Evolutionary conservation across 64 coral and sea anemone genomes (phyloP), one percentile per base, ranked within the genome.

Genomic region (Stichodactyla mertensii): DNA sequence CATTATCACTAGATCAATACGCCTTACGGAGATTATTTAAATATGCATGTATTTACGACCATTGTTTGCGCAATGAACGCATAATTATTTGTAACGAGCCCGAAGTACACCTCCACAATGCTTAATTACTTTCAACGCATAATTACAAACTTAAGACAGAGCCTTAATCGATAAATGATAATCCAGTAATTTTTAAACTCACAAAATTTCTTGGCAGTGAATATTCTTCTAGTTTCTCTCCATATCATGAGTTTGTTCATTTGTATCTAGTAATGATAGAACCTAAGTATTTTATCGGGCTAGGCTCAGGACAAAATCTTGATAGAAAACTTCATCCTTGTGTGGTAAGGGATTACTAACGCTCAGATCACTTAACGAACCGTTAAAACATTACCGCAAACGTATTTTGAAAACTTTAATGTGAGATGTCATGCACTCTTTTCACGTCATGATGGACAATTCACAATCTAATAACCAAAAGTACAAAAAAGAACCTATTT

Each of bases 41-140:
- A 81, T 81, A 81, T 81, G 78, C 55, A 81, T 81, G 78, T 16
- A 81, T 81, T 81, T 15, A 55, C 78, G 51, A 16, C 12, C 78
- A 81, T 81, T 81, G 78, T 81, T 80, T 54, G 53, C 1, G 10
- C 6, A 52, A 80, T 81, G 51, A 53, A 81, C 15, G 36, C 19
- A 81, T 81, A 22, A 81, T 81, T 81, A 55, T 13, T 81, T 52
- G 51, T 51, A 81, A 81, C 55, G 78, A 81, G 51, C 8, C 14
- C 2, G 0, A 16, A 10, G 18, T 22, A 53, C 78, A 22, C 78
- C 52, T 81, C 52, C 1, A 81, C 78, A 81, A 81, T 28, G 4
- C 16, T 13, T 51, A 81, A 53, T 81, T 16, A 52, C 18, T 81
- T 6, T 22, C 0, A 81, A 53, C 13, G 22, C 78, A 81, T 81